phyloP scores from a whole-genome alignment of 2,888 invertebrate genomes.

The Calameuta pallipes region DNA sequence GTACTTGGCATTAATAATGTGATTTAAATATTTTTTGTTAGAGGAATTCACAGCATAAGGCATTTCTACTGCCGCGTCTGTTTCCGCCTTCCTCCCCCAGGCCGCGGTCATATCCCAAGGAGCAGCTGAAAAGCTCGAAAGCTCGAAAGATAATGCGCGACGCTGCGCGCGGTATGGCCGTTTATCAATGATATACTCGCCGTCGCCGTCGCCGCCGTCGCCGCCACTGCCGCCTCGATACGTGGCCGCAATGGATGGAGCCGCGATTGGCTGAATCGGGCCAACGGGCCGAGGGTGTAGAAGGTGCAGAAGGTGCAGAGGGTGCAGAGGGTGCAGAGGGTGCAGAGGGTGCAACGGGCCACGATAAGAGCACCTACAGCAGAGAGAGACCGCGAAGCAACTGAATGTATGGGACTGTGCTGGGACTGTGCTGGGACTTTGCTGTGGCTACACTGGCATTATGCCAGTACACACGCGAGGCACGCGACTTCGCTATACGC shows the following conservation, averaged over 20 bases:
- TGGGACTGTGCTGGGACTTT: too few species aligned
- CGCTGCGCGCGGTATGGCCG: constrained; percentile 41
- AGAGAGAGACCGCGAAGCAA: constrained; percentile 8
- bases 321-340: too few species aligned
- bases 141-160: constrained; percentile 42
- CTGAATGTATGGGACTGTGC: constrained; percentile 36
- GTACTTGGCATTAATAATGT: too few species aligned
- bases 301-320: too few species aligned
- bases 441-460: constrained; percentile 48
- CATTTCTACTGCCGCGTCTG: too few species aligned
- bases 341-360: neutral
- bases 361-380: neutral
- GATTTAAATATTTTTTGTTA: too few species aligned
- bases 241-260: constrained; percentile 26
- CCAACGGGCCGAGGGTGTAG: too few species aligned
- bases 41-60: too few species aligned
- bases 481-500: constrained; percentile 56
- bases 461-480: constrained; percentile 46
- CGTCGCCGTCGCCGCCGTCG: constrained; percentile 28
- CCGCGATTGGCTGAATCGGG: neutral
- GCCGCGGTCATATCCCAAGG: neutral
- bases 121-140: constrained; percentile 27
- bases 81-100: too few species aligned
- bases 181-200: constrained; percentile 62
- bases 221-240: constrained; percentile 32